Conservation (phyloP, 2,797 vertebrate species). For the Melanotaenia pygmaea region DNA sequence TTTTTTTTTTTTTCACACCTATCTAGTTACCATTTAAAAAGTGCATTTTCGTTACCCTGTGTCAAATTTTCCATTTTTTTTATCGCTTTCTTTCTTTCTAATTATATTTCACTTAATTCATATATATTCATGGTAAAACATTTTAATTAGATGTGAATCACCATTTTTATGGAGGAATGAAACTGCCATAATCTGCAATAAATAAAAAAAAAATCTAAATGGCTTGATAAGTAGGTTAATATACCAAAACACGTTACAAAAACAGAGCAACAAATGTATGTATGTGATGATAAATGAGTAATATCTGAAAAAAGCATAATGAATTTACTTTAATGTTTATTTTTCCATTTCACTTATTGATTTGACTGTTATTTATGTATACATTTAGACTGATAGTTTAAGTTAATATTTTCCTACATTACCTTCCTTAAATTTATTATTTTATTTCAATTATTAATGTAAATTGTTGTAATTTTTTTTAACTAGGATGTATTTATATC, state of each 20-base stretch:
- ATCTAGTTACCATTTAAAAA: slow-evolving; percentile 25
- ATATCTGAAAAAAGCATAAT: neutral
- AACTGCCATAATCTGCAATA: neutral
- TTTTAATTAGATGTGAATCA: slow-evolving; percentile 31
- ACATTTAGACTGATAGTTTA: neutral
- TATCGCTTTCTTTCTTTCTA: neutral
- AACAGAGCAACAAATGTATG: no score
- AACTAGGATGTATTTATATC: neutral
- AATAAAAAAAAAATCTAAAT: no score
- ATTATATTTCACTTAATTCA: neutral
- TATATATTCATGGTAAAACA: slow-evolving; percentile 1
- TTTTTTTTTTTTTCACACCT: slow-evolving; percentile 11
- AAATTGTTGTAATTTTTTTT: neutral
- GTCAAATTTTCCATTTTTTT: neutral
- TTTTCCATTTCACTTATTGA: neutral
- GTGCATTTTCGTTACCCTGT: slow-evolving; percentile 9
- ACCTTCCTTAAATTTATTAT: neutral
- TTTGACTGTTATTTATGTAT: neutral
- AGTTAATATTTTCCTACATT: neutral
- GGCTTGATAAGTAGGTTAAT: no score
- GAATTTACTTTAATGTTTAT: neutral
- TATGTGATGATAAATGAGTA: neutral
- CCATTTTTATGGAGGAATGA: neutral
- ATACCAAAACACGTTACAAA: no score
- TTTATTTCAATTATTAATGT: no score